These are phyloP conservation scores for Eupeodes corollae DNA, from an alignment of 1,140 invertebrate species.

Conservation along the genomic window DNA sequence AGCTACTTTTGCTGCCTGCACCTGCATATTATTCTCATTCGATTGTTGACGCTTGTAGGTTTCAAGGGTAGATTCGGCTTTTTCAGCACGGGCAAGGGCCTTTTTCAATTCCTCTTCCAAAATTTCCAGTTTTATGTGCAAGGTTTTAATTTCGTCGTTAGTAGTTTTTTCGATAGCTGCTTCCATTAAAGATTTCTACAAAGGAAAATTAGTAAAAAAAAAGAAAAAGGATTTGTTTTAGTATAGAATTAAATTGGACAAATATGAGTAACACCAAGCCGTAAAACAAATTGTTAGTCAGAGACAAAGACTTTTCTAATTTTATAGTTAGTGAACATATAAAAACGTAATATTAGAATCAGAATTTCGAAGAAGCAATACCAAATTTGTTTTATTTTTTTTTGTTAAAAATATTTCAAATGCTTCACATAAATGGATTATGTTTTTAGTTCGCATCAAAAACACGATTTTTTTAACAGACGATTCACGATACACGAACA, in stretches of 20 bases:
- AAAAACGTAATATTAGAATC: not conserved
- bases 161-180: conserved; percentile 35
- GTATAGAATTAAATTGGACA: no score
- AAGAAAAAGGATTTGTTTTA: no score
- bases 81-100: conserved; percentile 23
- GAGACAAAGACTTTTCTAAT: no score
- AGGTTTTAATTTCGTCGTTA: conserved; percentile 37
- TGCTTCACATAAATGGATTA: no score
- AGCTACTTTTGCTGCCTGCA: conserved; percentile 10
- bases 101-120: conserved; percentile 30
- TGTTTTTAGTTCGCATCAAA: no score
- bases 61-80: conserved; percentile 26
- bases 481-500: no score
- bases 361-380: not conserved
- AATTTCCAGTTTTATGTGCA: conserved; percentile 36
- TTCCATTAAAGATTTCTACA: conserved; percentile 35
- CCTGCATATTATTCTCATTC: conserved; percentile 1
- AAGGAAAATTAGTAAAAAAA: conserved; percentile 20
- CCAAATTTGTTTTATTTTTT: no score
- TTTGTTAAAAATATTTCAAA: no score
- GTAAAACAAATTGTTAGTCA: no score
- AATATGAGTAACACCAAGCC: no score
- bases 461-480: no score
- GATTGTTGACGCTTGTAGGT: conserved; percentile 5
- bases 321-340: not conserved